Percentiles rank a stretch among this genome's conserved stretches.
Evolutionary conservation across 1,140 invertebrate genomes (phyloP).

Genomic region (Melanaphis sacchari): DNA sequence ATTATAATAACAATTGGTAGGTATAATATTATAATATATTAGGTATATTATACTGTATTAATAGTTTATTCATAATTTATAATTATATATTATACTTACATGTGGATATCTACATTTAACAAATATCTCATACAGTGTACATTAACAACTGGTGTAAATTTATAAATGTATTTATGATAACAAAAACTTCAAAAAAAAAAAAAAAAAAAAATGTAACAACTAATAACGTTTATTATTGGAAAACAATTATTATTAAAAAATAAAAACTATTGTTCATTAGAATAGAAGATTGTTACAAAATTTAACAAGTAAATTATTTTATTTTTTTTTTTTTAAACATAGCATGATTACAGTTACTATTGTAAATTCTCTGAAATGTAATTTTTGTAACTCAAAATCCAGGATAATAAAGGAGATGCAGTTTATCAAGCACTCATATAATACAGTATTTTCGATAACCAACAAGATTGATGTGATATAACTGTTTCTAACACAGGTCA

Average conservation of each 20-base stretch:
- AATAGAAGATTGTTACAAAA: neutral
- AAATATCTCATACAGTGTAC: neutral
- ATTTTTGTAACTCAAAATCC: neutral
- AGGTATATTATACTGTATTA: no score
- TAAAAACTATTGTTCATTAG: no score
- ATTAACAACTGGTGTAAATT: neutral
- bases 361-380: neutral
- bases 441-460: slow-evolving; percentile 8
- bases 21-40: no score
- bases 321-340: neutral
- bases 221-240: neutral
- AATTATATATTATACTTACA: neutral
- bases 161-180: neutral
- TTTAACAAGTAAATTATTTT: neutral
- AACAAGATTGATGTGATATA: slow-evolving; percentile 1
- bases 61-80: neutral
- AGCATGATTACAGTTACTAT: neutral
- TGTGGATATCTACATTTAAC: neutral
- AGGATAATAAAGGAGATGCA: neutral
- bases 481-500: neutral
- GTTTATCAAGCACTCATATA: neutral
- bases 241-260: neutral
- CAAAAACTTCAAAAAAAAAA: neutral
- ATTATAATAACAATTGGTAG: no score
- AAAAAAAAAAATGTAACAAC: neutral